A percentile compares a stretch with the other conserved stretches of the same genome.
Evolutionary conservation across 1,140 invertebrate species (phyloP).

Genomic region (Trichogramma pretiosum): DNA sequence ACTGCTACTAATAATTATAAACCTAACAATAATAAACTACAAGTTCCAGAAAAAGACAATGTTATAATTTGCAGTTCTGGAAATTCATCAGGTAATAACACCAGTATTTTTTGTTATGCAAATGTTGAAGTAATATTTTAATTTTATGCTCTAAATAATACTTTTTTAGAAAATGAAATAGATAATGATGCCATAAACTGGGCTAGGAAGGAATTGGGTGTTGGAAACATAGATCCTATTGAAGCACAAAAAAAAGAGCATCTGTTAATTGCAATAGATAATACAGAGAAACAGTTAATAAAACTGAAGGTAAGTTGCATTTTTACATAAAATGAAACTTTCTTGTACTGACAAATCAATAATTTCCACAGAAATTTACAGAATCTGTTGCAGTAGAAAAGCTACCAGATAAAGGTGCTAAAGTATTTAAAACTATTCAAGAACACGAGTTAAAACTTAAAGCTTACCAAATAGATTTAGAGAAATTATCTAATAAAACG

Average conservation of each 20-base stretch:
- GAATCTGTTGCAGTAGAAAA: constrained; percentile 41
- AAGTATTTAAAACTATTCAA: constrained; percentile 37
- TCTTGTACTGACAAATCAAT: constrained; percentile 10
- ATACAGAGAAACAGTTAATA: constrained; percentile 21
- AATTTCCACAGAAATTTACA: constrained; percentile 38
- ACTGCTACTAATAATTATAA: too few species aligned
- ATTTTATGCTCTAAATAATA: background rate
- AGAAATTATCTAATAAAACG: constrained; percentile 39
- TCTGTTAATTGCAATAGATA: constrained; percentile 17
- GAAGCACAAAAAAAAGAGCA: constrained; percentile 23
- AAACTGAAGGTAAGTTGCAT: constrained; percentile 24
- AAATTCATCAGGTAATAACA: constrained; percentile 13
- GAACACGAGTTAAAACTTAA: constrained; percentile 36
- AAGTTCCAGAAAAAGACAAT: background rate
- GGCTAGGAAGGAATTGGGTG: constrained; percentile 20
- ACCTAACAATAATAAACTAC: background rate
- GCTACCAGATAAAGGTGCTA: constrained; percentile 48
- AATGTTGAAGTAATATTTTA: constrained; percentile 1
- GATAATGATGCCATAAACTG: constrained; percentile 7
- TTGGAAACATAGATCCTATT: constrained; percentile 22
- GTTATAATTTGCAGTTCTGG: constrained; percentile 10
- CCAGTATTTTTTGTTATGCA: background rate
- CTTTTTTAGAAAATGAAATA: constrained; percentile 16
- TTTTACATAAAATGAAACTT: background rate
- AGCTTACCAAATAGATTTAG: constrained; percentile 37